These are phyloP conservation scores for Cetoscarus ocellatus DNA, from an alignment of 2,797 vertebrate species.

Conservation along the genomic window DNA sequence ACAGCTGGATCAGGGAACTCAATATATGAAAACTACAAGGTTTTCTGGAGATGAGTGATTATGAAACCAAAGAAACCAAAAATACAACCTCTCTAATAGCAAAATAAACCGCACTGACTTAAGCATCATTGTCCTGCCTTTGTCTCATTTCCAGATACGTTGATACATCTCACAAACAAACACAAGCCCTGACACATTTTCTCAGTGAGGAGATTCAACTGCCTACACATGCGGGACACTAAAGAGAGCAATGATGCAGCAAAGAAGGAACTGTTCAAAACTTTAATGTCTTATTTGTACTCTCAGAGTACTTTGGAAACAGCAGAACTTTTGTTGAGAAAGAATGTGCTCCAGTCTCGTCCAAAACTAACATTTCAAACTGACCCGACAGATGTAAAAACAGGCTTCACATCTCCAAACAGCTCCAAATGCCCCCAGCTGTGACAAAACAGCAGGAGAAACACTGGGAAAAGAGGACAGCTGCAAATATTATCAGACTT, in stretches of 20 bases:
- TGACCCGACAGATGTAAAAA: constrained; percentile 24
- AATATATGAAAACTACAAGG: no score
- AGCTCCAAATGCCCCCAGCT: constrained; percentile 18
- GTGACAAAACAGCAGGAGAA: constrained; percentile 56
- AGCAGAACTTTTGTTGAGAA: neutral
- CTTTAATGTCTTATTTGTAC: constrained; percentile 19
- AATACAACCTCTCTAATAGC: no score
- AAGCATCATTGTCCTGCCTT: no score
- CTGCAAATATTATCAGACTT: constrained; percentile 70
- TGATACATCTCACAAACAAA: constrained; percentile 7
- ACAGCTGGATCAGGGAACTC: no score
- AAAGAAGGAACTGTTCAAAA: constrained; percentile 17
- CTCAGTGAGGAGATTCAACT: constrained; percentile 1
- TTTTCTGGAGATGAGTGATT: no score
- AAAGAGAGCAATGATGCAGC: constrained; percentile 11
- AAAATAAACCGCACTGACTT: no score
- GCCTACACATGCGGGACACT: constrained; percentile 3
- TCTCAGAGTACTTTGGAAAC: neutral
- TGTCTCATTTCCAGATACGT: no score
- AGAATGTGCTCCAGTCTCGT: constrained; percentile 7
- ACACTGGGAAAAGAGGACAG: constrained; percentile 40
- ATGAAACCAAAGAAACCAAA: no score
- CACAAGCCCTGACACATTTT: constrained; percentile 5
- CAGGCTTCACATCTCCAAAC: constrained; percentile 34
- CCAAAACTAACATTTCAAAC: constrained; percentile 16